A percentile compares a stretch with the other conserved stretches of the same genome.
These are phyloP conservation scores for Limnephilus lunatus DNA, from an alignment of 2,888 invertebrate genomes.

Conservation along the genomic window DNA sequence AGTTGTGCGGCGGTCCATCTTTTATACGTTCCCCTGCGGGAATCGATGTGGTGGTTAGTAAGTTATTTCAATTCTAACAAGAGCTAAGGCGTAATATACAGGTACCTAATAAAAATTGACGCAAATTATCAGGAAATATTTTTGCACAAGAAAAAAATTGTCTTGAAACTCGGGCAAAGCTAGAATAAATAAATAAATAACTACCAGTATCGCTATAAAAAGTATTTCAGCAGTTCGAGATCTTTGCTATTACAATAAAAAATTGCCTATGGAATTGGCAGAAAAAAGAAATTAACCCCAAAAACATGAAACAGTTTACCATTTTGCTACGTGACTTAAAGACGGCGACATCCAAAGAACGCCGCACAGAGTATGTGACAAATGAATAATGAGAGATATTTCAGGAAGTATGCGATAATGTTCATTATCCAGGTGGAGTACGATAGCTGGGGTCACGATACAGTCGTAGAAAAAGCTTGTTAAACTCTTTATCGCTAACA, in stretches of 20 bases:
- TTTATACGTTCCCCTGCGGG: too few species aligned
- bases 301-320: neutral
- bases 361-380: neutral
- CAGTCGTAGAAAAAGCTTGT: constrained; percentile 53
- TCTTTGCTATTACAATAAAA: neutral
- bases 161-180: neutral
- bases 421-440: constrained; percentile 44
- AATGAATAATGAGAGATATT: constrained; percentile 11
- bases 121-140: too few species aligned
- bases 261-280: neutral
- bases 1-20: too few species aligned
- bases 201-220: neutral
- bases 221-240: neutral
- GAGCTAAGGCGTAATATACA: neutral
- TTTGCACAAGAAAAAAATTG: too few species aligned
- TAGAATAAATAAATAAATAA: neutral
- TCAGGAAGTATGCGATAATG: constrained; percentile 5
- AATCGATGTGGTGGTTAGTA: too few species aligned
- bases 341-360: neutral
- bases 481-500: constrained; percentile 59
- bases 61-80: neutral
- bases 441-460: constrained; percentile 41
- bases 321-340: neutral
- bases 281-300: neutral
- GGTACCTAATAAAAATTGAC: too few species aligned